Evolutionary conservation across 2,797 vertebrate genomes (phyloP).

Genomic region (Apogon hyalosoma): DNA sequence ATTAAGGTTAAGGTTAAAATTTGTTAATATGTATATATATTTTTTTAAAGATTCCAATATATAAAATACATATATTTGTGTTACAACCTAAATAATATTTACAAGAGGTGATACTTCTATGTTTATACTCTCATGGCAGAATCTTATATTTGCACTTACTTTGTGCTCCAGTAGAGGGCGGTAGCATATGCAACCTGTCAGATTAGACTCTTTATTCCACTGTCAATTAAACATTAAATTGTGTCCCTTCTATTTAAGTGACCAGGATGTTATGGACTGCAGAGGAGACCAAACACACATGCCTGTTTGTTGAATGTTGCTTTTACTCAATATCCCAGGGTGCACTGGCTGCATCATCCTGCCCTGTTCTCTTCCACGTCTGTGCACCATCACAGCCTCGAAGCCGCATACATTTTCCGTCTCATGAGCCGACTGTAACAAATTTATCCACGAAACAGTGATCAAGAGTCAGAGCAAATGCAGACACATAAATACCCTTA

Average conservation of each 20-base stretch:
- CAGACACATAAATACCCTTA: not conserved
- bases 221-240: slow-evolving; percentile 3
- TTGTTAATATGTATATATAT: too few species aligned
- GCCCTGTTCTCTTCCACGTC: slow-evolving; percentile 50
- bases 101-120: fast-evolving
- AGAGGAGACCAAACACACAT: slow-evolving; percentile 1
- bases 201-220: not conserved
- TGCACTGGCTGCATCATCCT: slow-evolving; percentile 12
- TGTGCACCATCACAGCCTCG: slow-evolving; percentile 40
- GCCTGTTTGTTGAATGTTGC: slow-evolving; percentile 37
- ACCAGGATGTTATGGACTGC: not conserved
- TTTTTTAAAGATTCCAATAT: too few species aligned
- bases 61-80: too few species aligned
- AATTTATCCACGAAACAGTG: slow-evolving; percentile 23
- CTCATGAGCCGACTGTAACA: slow-evolving; percentile 20
- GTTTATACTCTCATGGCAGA: not conserved
- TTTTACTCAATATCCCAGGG: slow-evolving; percentile 15
- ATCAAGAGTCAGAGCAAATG: slow-evolving; percentile 24
- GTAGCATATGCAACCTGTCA: slow-evolving; percentile 12
- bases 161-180: slow-evolving; percentile 51
- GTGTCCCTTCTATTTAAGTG: not conserved
- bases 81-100: too few species aligned
- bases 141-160: slow-evolving; percentile 4
- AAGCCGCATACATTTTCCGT: slow-evolving; percentile 32
- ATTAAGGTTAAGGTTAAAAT: not conserved